Base-by-base conservation (phyloP, 1,140 invertebrate genomes). In the Sarcophaga bullata region DNA sequence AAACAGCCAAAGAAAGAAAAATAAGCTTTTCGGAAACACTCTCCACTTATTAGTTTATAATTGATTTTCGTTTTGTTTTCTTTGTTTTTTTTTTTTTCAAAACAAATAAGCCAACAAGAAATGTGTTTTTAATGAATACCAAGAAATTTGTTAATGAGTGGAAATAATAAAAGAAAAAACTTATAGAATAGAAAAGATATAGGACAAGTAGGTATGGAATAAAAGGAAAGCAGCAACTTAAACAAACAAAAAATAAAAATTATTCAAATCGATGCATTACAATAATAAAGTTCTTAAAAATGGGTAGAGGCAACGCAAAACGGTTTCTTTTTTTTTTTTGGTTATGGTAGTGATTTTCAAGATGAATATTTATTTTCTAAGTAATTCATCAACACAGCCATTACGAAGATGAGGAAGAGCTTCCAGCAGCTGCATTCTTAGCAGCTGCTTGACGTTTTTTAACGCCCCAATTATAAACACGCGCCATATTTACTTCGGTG, bases 401-500 rank as follows among this genome's bases (percentile, higher is more conserved):
- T 80, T 73, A 83, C 15, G 73, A 83, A 37, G 25, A 37, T 47
- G 80, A 83, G 52, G 82, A 78, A 11, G 52, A 13, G 5, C 80
- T 15, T 72, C 82, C 82, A 80, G 73, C 78, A 81, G 76, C 73
- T 47, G 84, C 73, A 62, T 82, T 86, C 82, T 90, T 90, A 46
- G 86, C 87, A 17, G 85, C 88, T 81, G 95, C 93, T 90, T 96
- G 94, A 84, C 96, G 93, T 87, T 94, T 94, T 89, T 97, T 98
- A 0, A 98, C 96, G 91, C 98, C 95, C 97, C 97, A 98, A 90
- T 99, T 99, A 87, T 96, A 98, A 37, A 98, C 96, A 87, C 97
- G 91, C 54, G 98, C 97, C 96, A 99, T 98, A 89, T 98, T 99
- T 6, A 99, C 98, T 94, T 99, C 98, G 75, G 97, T 97, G 10